Base-by-base conservation (phyloP, 2,113 vertebrate genomes). In the Sebastes fasciatus region DNA sequence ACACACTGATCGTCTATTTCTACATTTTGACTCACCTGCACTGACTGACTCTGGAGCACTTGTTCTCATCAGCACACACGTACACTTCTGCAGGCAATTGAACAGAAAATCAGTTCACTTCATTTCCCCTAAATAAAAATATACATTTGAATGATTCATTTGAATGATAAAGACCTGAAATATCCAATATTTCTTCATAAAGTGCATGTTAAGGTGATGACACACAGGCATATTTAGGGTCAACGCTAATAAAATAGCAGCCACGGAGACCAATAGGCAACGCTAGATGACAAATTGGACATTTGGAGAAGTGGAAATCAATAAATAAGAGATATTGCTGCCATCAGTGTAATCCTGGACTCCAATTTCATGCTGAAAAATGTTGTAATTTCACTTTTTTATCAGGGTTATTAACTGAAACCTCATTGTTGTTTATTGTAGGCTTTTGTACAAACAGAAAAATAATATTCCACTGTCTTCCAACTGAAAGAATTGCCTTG, bases 291-390 rank as follows among this genome's bases (percentile, higher is more conserved):
- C 23, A 72, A 14, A 57, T 4, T 23, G 16, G 45, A 49, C 52
- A 75, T 57, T 42, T 75, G 42, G 71, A 80, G 80, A 58, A 71
- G 21, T 48, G 54, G 11, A 76, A 72, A 79, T 48, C 48, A 72
- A 76, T 66, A 52, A 74, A 46, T 75, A 60, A 57, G 51, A 77
- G 48, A 63, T 26, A 13, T 9, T 67, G 19, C 76, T 46, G 72
- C 42, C 34, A 6, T 58, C 42, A 8, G 1, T 61, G 52, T 46
- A 45, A 54, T 62, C 48, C 21, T 63, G 49, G 2, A 11, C n/a
- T 46, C 3, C 4, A 64, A 63, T 76, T 66, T 76, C 42, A 76
- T 21, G 71, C 55, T 76, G 26, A 49, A 67, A 64, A 42, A 5
- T 13, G 3, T 19, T 58, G 61, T 42, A 16, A 60, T 85, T 76